Conservation (phyloP, 2,797 vertebrate genomes). For the Spatula versicolor region DNA sequence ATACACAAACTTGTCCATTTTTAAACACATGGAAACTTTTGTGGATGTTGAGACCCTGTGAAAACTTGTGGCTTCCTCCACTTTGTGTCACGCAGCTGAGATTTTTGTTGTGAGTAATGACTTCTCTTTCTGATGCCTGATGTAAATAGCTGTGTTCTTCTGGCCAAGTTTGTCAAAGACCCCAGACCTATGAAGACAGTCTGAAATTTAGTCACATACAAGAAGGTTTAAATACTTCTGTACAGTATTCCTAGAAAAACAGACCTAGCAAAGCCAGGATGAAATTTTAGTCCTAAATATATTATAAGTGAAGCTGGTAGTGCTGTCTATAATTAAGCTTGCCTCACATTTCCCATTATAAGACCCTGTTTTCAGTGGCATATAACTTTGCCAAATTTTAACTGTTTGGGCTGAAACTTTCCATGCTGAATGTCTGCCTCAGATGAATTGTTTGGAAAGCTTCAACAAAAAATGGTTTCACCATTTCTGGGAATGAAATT, state of each 20-base stretch:
- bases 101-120: not conserved
- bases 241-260: constrained; percentile 55
- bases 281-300: constrained; percentile 43
- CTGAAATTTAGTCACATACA: not conserved
- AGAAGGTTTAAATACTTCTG: not conserved
- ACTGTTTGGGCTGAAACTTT: constrained; percentile 70
- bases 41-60: not conserved
- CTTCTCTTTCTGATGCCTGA: not conserved
- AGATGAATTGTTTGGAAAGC: constrained; percentile 69
- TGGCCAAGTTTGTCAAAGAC: not conserved
- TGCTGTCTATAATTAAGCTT: constrained; percentile 51
- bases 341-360: constrained; percentile 64
- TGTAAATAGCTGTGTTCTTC: not conserved
- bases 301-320: constrained; percentile 14
- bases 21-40: not conserved
- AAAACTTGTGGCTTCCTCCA: not conserved
- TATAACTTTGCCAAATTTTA: constrained; percentile 54
- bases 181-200: not conserved
- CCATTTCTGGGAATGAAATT: constrained; percentile 71
- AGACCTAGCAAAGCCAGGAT: not conserved
- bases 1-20: not conserved
- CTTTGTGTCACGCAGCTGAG: not conserved
- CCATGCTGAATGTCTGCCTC: constrained; percentile 61
- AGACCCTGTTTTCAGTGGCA: constrained; percentile 43
- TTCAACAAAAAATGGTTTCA: constrained; percentile 62